These are phyloP conservation scores for Syndactyla subalaris DNA, from an alignment of 2,797 vertebrate genomes.

Conservation along the genomic window DNA sequence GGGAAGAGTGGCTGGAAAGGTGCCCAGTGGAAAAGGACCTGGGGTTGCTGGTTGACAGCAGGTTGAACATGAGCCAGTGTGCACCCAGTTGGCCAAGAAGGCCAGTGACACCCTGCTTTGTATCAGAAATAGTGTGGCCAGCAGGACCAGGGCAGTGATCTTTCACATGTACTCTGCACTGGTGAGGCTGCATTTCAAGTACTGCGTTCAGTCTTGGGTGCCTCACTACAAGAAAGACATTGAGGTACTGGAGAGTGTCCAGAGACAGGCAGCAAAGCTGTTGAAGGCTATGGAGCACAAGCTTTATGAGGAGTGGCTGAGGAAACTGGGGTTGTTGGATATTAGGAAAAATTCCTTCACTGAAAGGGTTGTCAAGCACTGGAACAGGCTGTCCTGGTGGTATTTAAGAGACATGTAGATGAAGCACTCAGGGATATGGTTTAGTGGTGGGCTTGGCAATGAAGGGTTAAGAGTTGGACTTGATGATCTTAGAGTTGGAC, in stretches of 20 bases:
- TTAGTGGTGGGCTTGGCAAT: not conserved
- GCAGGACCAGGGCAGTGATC: not conserved
- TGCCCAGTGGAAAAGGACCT: not conserved
- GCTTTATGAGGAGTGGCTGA: not conserved
- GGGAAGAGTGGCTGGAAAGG: not conserved
- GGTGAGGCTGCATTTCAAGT: not conserved
- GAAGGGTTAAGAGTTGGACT: not conserved
- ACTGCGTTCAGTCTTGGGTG: not conserved
- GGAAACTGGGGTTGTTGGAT: not conserved
- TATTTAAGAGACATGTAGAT: not conserved
- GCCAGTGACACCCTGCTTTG: fast-evolving
- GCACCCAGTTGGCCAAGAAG: not conserved
- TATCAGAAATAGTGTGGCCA: not conserved
- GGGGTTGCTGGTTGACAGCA: not conserved
- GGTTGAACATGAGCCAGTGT: not conserved
- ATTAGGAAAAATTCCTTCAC: not conserved
- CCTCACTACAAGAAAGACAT: not conserved
- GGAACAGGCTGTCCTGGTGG: not conserved
- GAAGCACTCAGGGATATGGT: not conserved
- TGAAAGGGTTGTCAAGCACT: not conserved
- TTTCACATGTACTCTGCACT: not conserved
- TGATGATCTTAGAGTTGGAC: not conserved
- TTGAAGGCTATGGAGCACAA: not conserved
- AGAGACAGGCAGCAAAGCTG: not conserved
- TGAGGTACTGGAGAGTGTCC: not conserved